phyloP scores from a whole-genome alignment of 2,888 invertebrate genomes.

The Agrilus biguttatus region DNA sequence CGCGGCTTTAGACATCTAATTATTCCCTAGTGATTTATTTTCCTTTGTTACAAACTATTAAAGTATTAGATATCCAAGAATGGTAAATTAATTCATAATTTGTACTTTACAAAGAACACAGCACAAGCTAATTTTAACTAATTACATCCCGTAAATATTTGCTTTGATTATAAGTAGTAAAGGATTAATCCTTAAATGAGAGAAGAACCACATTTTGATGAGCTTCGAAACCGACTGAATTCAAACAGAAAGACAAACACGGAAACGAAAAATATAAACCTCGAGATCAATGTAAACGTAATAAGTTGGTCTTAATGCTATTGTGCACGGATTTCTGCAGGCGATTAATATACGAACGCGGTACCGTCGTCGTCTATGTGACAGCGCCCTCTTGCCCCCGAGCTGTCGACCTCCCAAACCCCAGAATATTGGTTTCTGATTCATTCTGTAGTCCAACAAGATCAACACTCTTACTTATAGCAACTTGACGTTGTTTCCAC shows the following conservation, averaged over 20 bases:
- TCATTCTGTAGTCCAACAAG: conserved; percentile 29
- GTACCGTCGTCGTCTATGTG: conserved; percentile 15
- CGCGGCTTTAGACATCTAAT: no score
- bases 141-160: no score
- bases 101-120: no score
- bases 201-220: conserved; percentile 2
- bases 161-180: no score
- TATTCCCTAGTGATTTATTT: no score
- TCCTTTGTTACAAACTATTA: no score
- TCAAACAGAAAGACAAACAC: conserved; percentile 34
- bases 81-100: no score
- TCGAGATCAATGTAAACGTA: conserved; percentile 36
- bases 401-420: conserved; percentile 24
- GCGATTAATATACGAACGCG: conserved; percentile 33
- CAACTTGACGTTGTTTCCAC: no score
- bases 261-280: conserved; percentile 33
- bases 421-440: conserved; percentile 33
- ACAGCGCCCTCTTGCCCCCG: conserved; percentile 20
- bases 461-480: conserved; percentile 24
- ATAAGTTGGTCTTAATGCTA: conserved; percentile 34
- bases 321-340: conserved; percentile 33
- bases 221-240: conserved; percentile 25
- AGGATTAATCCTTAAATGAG: neutral
- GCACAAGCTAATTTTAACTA: no score
- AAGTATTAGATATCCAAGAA: no score